These are phyloP conservation scores for Alligator sinensis DNA, from an alignment of 2,113 vertebrate species.

Conservation along the genomic window DNA sequence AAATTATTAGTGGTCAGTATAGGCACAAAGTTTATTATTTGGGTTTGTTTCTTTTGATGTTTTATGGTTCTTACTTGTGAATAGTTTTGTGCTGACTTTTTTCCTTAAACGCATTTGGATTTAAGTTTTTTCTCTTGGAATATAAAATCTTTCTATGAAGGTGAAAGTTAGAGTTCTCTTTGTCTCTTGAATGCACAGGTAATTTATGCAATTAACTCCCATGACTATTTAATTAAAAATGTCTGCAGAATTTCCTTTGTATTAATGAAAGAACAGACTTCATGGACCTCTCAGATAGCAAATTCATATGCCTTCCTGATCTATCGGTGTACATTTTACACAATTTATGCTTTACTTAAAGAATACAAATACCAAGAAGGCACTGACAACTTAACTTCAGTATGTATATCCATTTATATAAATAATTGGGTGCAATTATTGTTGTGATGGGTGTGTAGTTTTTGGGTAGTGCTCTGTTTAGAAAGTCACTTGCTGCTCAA, in stretches of 20 bases:
- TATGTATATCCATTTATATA: no score
- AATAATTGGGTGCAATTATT: background rate
- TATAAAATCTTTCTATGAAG: conserved; percentile 5
- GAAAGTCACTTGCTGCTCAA: no score
- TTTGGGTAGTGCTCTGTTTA: background rate
- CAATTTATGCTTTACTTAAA: background rate
- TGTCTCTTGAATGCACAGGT: background rate
- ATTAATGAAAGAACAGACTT: background rate
- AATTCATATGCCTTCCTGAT: background rate
- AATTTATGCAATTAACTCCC: conserved; percentile 29
- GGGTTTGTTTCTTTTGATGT: background rate
- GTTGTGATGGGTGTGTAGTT: background rate
- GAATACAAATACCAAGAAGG: background rate
- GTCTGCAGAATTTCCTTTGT: background rate
- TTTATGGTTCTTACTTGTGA: background rate
- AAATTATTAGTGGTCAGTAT: background rate
- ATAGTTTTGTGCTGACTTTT: background rate
- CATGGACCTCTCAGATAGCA: background rate
- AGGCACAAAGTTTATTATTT: background rate
- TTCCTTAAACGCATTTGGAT: background rate
- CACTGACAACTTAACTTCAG: no score
- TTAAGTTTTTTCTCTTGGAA: background rate
- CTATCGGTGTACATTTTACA: background rate
- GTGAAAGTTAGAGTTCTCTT: background rate
- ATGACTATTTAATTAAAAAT: conserved; percentile 37